Evolutionary conservation across 2,113 vertebrate genomes (phyloP), one percentile per base, ranked within the genome.

Genomic region (Zosterops borbonicus): DNA sequence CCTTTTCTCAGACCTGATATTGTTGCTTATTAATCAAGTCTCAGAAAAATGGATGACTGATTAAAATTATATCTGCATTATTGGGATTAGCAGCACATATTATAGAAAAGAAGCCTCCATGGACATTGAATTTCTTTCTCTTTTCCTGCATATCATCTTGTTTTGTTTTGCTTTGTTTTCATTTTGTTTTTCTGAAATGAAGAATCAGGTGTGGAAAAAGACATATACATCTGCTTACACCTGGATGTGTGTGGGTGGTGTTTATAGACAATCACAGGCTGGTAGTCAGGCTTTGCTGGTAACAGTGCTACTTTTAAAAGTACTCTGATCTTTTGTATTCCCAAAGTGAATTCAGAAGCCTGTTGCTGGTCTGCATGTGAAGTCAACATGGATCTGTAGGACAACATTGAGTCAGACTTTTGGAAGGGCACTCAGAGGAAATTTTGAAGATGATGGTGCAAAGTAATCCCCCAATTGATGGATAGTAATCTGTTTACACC

Each of bases 241-340:
- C 14, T 42, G 12, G 33, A 56, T 1, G 0, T 25, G 14, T 8
- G 25, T 11, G 14, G 5, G 8, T 74, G 29, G 12, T 53, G 28
- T 47, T 42, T 84, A 10, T 6, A 44, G 47, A 19, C 9, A 63
- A 6, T 10, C 41, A 41, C 15, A 17, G 0, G 0, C 27, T 31
- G 39, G 3, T 27, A 29, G 21, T 70, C 24, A 12, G 42, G 21
- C 23, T 75, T 25, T 2, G 3, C 33, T 47, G 55, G 35, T 44
- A 41, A 41, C 29, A 55, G 41, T 19, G 33, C 11, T 60, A 6
- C 9, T 89, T 76, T 14, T 20, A 31, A 64, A 58, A 60, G 1
- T 14, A 35, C 50, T 52, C 12, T 6, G 31, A 9, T 16, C 25
- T 65, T 79, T 42, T 35, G 2, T 14, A 24, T n/a, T 67, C 39